Evolutionary conservation across 2,888 invertebrate species (phyloP), one percentile per base, ranked within the genome.

Genomic region (Cataglyphis altisquamis): DNA sequence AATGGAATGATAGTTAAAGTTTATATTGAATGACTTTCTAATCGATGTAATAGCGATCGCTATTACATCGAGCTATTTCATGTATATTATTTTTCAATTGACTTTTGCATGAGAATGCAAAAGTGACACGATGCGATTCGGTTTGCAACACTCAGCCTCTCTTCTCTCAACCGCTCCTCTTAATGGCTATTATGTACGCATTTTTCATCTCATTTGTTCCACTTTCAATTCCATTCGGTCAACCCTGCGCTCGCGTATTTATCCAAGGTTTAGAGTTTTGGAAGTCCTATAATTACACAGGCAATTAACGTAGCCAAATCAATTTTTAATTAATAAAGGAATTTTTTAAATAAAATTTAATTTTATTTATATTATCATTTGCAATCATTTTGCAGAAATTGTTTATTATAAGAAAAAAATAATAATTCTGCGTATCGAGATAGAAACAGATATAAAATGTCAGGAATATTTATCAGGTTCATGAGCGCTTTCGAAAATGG

Each of bases 11-110:
- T 21, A 39, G 1, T 39, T 52, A 0, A 64, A 12, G 64, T 52
- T 29, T 29, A 29, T 21, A 36, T 12, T 8, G n/a, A 64, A 63
- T 21, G 5, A 12, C 10, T 21, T 39, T 18, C 39, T 21, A 18
- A n/a, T 48, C 12, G 55, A 64, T 25, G 32, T 55, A 18, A 55
- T 25, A 41, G 18, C 15, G 1, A 29, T 1, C 2, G 1, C 29
- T 29, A 29, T 25, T 25, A 25, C 25, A 25, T 25, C 25, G 25
- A 78, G 60, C 32, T 25, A 45, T 36, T 36, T 45, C 25, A 32
- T 18, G 25, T 36, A 36, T 12, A 70, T 62, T 80, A 45, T 70
- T 80, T 70, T 80, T 36, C 25, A 12, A 80, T 80, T 70, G 45
- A 5, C 18, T 48, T 68, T 12, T 29, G 15, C 41, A 45, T 29